A percentile compares a stretch with the other conserved stretches of the same genome.
Conservation (phyloP, 2,888 invertebrate species). For the Rapana venosa region DNA sequence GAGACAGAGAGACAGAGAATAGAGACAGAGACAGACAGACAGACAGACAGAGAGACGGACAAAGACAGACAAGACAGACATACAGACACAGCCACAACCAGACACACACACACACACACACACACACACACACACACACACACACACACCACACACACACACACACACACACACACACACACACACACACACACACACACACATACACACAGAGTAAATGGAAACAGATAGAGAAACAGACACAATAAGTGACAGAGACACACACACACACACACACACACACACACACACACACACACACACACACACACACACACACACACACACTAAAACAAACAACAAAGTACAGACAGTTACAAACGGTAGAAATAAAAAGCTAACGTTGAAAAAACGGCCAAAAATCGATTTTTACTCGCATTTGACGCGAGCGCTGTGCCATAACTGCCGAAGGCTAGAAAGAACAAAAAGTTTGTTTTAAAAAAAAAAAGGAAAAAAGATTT, state of each 20-base stretch:
- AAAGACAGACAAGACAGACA: not conserved
- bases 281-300: conserved; percentile 24
- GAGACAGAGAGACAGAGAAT: not conserved
- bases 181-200: not conserved
- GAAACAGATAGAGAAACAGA: not conserved
- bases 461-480: no score
- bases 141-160: no score
- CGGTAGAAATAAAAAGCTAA: not conserved
- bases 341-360: not conserved
- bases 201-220: not conserved
- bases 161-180: not conserved
- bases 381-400: no score
- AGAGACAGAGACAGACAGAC: not conserved
- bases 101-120: conserved; percentile 10
- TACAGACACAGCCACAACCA: not conserved
- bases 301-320: conserved; percentile 31
- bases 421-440: no score
- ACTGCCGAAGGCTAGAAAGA: no score
- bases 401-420: no score
- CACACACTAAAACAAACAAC: not conserved
- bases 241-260: not conserved
- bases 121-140: no score
- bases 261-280: conserved; percentile 7
- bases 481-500: no score
- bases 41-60: not conserved